Evolutionary conservation across 2,797 vertebrate genomes (phyloP).

Genomic region (Platyrinchus mystaceus): DNA sequence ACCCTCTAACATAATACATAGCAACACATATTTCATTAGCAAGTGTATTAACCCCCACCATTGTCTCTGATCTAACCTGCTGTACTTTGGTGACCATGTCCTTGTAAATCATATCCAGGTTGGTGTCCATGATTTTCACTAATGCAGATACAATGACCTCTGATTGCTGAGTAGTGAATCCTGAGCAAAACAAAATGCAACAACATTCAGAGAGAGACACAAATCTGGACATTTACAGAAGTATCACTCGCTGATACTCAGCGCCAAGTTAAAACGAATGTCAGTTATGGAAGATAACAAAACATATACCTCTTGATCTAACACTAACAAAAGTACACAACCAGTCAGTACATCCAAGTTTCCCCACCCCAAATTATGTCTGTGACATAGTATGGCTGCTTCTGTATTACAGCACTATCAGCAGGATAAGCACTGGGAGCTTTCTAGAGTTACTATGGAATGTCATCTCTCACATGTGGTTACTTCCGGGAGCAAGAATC

Average conservation of each 20-base stretch:
- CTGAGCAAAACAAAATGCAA: constrained; percentile 68
- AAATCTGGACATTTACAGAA: background rate
- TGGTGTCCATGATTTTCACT: constrained; percentile 85
- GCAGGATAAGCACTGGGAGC: background rate
- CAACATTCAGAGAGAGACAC: background rate
- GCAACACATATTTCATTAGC: background rate
- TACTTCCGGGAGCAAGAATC: background rate
- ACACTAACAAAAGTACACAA: background rate
- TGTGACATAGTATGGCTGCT: background rate
- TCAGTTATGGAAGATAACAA: background rate
- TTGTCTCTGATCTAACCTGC: constrained; percentile 79
- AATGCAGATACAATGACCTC: constrained; percentile 86
- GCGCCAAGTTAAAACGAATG: background rate
- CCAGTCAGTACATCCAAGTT: background rate
- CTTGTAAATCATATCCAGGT: constrained; percentile 87
- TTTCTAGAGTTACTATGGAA: background rate
- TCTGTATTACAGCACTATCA: background rate
- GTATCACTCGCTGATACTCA: background rate
- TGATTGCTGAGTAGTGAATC: constrained; percentile 86
- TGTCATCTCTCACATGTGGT: background rate
- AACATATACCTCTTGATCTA: background rate
- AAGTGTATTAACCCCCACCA: background rate
- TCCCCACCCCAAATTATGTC: background rate
- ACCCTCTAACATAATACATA: background rate
- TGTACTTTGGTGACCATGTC: constrained; percentile 96